phyloP scores from a whole-genome alignment of 2,888 invertebrate genomes.

The Campopleginae sp. region DNA sequence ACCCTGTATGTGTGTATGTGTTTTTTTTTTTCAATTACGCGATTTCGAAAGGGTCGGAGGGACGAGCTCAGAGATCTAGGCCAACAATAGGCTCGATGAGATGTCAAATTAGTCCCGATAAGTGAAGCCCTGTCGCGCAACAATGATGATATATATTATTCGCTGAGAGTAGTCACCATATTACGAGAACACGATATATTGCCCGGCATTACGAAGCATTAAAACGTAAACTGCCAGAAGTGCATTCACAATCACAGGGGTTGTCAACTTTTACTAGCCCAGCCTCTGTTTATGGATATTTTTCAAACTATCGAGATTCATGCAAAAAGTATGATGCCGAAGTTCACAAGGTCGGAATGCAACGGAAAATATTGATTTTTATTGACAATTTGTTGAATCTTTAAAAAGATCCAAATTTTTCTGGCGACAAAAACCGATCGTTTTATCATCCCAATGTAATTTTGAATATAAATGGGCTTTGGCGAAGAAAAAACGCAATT shows the following conservation, averaged over 20 bases:
- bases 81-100: constrained; percentile 57
- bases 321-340: not conserved
- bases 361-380: too few relatives aligned
- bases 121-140: constrained; percentile 69
- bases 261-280: constrained; percentile 61
- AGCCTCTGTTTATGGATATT: constrained; percentile 17
- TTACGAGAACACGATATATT: constrained; percentile 63
- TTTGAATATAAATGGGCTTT: too few relatives aligned
- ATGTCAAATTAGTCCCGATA: constrained; percentile 67
- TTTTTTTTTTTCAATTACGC: constrained; percentile 22
- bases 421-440: too few relatives aligned
- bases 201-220: constrained; percentile 71
- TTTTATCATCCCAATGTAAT: too few relatives aligned
- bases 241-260: constrained; percentile 65
- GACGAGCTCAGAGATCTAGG: constrained; percentile 45
- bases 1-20: not conserved
- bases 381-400: too few relatives aligned
- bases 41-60: constrained; percentile 8
- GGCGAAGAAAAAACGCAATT: too few relatives aligned
- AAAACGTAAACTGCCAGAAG: constrained; percentile 71
- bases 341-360: too few relatives aligned
- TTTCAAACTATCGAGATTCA: not conserved
- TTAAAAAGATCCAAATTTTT: too few relatives aligned
- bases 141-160: constrained; percentile 69
- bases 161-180: constrained; percentile 30